Evolutionary conservation across 2,113 vertebrate species (phyloP), one percentile per base, ranked within the genome.

Genomic region (Pelecanus crispus): DNA sequence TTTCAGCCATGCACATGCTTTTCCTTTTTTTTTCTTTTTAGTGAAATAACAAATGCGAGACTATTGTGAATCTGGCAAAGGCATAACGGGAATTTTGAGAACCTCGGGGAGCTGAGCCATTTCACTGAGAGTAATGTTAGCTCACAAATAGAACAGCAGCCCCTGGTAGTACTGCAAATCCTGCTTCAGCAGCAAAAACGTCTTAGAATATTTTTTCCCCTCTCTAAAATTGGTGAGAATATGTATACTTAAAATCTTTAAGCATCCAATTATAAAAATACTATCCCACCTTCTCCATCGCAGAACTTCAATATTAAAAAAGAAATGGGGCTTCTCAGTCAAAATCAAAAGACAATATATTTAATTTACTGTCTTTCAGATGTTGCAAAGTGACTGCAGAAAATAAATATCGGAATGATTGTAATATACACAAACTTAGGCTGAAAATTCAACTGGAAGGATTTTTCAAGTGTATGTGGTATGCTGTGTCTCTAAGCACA

Each of bases 91-190:
- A 94, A 79, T 87, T 89, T 79, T 81, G 65, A 91, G 94, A 96
- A 94, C 93, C 81, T 96, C 5, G 0, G 94, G 86, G 81, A 96
- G 40, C 81, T 88, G 74, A 92, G 86, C 78, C 81, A 59, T 91
- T 96, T 96, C 47, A 77, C 59, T 87, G 78, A 90, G 34, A 70
- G 71, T 70, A 90, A 95, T 94, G 91, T 85, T 47, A 87, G 88
- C 49, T 94, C 92, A 94, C 92, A 96, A 95, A 93, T 68, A 94
- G 78, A 94, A 80, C 84, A 70, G 84, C 89, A 94, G 62, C 65
- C 40, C 84, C 70, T 88, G 86, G 22, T 73, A 94, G 81, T 65
- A 80, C 24, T 95, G 84, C 70, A 97, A 94, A 92, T 91, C 53
- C 66, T 92, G 86, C 63, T 88, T 86, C 84, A 58, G 74, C 78